Evolutionary conservation across 2,113 vertebrate species (phyloP), one percentile per base, ranked within the genome.

Genomic region (Hippocampus mohnikei): DNA sequence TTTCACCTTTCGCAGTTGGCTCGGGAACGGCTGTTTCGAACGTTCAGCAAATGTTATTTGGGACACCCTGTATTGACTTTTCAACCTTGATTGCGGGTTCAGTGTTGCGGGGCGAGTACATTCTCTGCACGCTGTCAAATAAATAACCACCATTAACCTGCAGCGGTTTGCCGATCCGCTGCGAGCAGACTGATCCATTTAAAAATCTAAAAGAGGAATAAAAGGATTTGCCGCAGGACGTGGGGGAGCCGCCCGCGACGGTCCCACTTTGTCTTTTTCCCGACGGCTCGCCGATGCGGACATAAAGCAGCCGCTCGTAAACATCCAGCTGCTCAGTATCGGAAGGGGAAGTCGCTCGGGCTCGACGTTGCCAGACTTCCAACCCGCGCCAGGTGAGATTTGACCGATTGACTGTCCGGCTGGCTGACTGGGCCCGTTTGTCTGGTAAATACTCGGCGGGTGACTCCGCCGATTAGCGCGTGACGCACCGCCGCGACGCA

Each of bases 261-360:
- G 2, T 44, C 21, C 60, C 60, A 40, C 60, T 62, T 23, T 29
- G 25, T 33, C 53, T 12, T 25, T 33, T 60, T 33, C 23, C 13
- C 23, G 41, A 64, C 20, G 61, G 61, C 12, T 64, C 40, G 40
- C 63, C 10, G 63, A 65, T 46, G 63, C 63, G 63, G 33, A 68
- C 27, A n/a, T n/a, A 56, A 68, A 67, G 48, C 66, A 65, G 63
- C 42, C 41, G 48, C 67, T 42, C 50, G 52, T 68, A 68, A 68
- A 68, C 50, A n/a, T 40, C 33, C 48, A 16, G 46, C 46, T 41
- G 33, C 33, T 68, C 67, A 8, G 23, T 40, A 56, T 56, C 21
- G 21, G 48, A 42, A 37, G 52, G 11, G 67, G 52, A 37, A 68
- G 29, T 52, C 20, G 33, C 29, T 40, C 5, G 18, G 60, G 18